Evolutionary conservation across 2,888 invertebrate genomes (phyloP).

Genomic region (Anagyrus pseudococci): DNA sequence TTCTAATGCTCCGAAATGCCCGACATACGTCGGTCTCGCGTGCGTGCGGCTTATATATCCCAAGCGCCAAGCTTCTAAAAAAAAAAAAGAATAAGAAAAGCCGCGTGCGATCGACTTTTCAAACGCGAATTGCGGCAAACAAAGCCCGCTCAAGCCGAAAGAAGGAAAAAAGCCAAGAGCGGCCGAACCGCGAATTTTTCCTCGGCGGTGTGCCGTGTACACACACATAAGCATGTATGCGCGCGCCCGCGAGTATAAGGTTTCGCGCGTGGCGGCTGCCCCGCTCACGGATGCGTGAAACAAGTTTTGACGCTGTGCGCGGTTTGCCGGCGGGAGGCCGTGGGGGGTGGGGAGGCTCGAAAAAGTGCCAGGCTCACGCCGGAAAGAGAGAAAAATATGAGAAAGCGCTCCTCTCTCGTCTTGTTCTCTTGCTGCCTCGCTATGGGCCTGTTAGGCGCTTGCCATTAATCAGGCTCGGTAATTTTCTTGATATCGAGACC

Average conservation of each 20-base stretch:
- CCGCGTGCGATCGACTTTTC: not conserved
- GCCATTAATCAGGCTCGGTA: conserved; percentile 38
- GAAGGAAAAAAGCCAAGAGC: not conserved
- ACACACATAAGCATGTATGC: too few species aligned
- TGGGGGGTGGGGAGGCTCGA: not conserved
- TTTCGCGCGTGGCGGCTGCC: conserved; percentile 16
- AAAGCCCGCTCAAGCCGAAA: conserved; percentile 13
- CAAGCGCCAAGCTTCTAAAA: too few species aligned
- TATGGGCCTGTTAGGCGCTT: conserved; percentile 3
- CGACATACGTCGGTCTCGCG: too few species aligned
- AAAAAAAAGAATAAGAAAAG: not conserved
- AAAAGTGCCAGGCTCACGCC: not conserved
- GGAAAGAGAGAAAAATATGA: conserved; percentile 21
- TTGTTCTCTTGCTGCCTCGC: not conserved
- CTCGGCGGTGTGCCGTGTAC: not conserved
- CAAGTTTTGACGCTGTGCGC: conserved; percentile 35
- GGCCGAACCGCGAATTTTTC: conserved; percentile 22
- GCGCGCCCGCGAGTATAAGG: conserved; percentile 10
- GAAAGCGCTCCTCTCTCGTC: conserved; percentile 5
- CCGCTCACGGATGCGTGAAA: conserved; percentile 39
- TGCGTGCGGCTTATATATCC: too few species aligned
- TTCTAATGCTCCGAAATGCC: too few species aligned
- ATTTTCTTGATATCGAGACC: conserved; percentile 35
- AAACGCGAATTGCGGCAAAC: not conserved
- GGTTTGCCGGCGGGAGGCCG: conserved; percentile 2